Evolutionary conservation across 2,888 invertebrate genomes (phyloP).

Genomic region (Linnaemya vulpina): DNA sequence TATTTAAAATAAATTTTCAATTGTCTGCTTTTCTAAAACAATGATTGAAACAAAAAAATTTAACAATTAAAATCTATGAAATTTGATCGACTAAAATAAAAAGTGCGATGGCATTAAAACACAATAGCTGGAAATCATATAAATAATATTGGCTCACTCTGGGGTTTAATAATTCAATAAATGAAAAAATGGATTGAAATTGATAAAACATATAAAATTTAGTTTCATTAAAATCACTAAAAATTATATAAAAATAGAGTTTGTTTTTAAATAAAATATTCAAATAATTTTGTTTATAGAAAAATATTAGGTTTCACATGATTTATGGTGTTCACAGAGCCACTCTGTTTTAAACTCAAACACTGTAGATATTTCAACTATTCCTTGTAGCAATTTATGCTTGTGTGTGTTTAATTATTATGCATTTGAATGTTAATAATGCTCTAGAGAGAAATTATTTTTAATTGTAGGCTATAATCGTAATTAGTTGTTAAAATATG

Average conservation of each 20-base stretch:
- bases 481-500: slow-evolving; percentile 53
- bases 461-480: slow-evolving; percentile 47
- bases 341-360: neutral
- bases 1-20: slow-evolving; percentile 31
- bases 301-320: too few relatives aligned
- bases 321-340: neutral
- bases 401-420: neutral
- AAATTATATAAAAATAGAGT: neutral
- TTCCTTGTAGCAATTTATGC: neutral
- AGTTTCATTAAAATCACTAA: slow-evolving; percentile 1
- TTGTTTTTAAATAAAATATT: neutral
- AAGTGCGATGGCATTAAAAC: neutral
- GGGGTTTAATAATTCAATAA: slow-evolving; percentile 3
- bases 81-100: slow-evolving; percentile 1
- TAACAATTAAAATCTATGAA: slow-evolving; percentile 6
- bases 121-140: neutral
- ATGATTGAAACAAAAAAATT: slow-evolving; percentile 15
- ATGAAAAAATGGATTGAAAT: neutral
- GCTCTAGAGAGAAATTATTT: slow-evolving; percentile 38
- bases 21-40: slow-evolving; percentile 39
- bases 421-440: slow-evolving; percentile 3
- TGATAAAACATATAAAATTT: neutral
- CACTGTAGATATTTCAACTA: neutral
- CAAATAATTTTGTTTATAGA: neutral
- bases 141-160: slow-evolving; percentile 33